Base-by-base conservation (phyloP, 2,797 vertebrate genomes). In the Leuciscus waleckii region DNA sequence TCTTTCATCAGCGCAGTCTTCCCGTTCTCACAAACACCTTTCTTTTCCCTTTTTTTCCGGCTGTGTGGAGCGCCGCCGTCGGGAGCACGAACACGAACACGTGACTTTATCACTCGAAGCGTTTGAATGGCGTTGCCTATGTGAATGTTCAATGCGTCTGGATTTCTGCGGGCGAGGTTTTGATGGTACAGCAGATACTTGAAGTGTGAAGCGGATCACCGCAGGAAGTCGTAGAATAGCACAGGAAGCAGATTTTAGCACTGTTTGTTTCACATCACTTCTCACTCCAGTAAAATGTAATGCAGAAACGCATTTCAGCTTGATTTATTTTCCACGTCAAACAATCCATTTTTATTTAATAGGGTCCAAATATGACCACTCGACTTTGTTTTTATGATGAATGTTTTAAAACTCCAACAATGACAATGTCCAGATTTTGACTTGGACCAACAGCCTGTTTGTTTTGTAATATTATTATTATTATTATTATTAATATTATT, bases 1-100 rank as follows among this genome's bases (percentile, higher is more conserved):
- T 86, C 76, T 82, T 85, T 86, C 86, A 82, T 85, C 84, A 32
- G 69, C 54, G 43, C 84, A 77, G 87, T 88, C 87, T 89, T 88
- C 89, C 86, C 88, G 77, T 85, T 84, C 69, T 78, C 74, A 46
- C 81, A 73, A 56, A 81, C 79, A 82, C 46, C 17, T 41, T 54
- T 17, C 7, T 39, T 39, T 71, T 61, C 7, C 43, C 13, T 4
- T 17, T 49, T 43, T 16, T 77, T 14, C 11, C 4, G 6, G 41
- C 2, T 14, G 4, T 14, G 46, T 49, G 46, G 46, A 49, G 46
- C 46, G 16, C 46, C 10, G 46, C 9, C 39, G 26, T 17, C 8
- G 13, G 69, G 69, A 11, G 39, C 54, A 49, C 46, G 26, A 2
- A 41, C 54, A 49, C 73, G 26, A 2, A 14, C 6, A 21, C 49